Evolutionary conservation across 1,140 invertebrate genomes (phyloP).

Genomic region (Drosophila teissieri): DNA sequence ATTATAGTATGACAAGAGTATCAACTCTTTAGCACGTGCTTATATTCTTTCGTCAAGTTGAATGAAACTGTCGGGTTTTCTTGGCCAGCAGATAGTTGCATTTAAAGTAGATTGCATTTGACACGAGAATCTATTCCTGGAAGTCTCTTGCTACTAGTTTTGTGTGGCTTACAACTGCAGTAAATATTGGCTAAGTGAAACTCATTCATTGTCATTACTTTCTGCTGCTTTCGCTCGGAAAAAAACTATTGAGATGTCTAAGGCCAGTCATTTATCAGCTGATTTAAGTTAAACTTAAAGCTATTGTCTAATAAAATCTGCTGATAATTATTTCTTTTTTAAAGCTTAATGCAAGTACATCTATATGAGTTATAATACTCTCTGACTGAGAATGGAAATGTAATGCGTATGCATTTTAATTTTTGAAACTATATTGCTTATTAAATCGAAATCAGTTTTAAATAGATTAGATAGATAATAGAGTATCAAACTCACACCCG

Average conservation of each 20-base stretch:
- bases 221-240: no score
- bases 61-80: slow-evolving; percentile 5
- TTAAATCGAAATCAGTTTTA: background rate
- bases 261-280: no score
- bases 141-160: background rate
- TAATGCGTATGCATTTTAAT: no score
- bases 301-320: no score
- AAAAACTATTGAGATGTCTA: background rate
- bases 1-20: background rate
- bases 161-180: background rate
- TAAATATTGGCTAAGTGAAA: background rate
- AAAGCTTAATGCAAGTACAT: no score
- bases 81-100: background rate
- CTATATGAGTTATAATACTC: no score
- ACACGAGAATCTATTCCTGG: background rate
- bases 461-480: background rate
- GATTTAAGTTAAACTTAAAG: no score
- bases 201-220: background rate
- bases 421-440: no score
- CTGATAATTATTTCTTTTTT: no score
- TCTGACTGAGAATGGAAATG: no score
- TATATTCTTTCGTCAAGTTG: no score
- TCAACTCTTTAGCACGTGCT: background rate
- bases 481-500: background rate
- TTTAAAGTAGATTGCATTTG: background rate